Evolutionary conservation across 2,113 vertebrate species (phyloP).

Genomic region (Apteryx owenii): DNA sequence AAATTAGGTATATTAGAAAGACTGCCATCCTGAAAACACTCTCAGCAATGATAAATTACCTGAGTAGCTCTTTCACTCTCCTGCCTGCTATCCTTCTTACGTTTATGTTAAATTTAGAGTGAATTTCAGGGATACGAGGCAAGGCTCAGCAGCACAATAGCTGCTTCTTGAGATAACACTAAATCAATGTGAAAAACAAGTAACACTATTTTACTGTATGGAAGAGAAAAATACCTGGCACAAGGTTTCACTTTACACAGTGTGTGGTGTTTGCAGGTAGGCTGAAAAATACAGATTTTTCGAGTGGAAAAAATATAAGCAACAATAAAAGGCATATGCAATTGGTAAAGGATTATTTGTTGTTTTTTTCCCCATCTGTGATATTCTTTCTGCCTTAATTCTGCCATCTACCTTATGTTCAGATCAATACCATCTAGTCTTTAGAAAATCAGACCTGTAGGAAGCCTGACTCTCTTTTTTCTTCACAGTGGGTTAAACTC

Average conservation of each 20-base stretch:
- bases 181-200: not conserved
- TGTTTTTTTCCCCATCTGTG: fast-evolving
- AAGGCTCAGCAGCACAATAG: not conserved
- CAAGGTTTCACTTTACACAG: not conserved
- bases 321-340: not conserved
- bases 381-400: conserved; percentile 12
- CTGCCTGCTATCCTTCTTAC: not conserved
- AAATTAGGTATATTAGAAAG: not conserved
- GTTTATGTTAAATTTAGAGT: not conserved
- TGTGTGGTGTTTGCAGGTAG: not conserved
- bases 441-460: not conserved
- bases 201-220: not conserved
- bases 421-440: conserved; percentile 30
- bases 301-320: not conserved
- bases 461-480: conserved; percentile 33
- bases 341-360: not conserved
- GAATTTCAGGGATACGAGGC: not conserved
- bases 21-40: not conserved
- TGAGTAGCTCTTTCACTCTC: not conserved
- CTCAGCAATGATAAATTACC: not conserved
- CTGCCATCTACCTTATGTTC: conserved; percentile 23
- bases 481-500: not conserved
- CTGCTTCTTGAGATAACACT: not conserved
- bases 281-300: not conserved
- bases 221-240: not conserved